phyloP scores from a whole-genome alignment of 2,797 vertebrate species.

The Melopsittacus undulatus region DNA sequence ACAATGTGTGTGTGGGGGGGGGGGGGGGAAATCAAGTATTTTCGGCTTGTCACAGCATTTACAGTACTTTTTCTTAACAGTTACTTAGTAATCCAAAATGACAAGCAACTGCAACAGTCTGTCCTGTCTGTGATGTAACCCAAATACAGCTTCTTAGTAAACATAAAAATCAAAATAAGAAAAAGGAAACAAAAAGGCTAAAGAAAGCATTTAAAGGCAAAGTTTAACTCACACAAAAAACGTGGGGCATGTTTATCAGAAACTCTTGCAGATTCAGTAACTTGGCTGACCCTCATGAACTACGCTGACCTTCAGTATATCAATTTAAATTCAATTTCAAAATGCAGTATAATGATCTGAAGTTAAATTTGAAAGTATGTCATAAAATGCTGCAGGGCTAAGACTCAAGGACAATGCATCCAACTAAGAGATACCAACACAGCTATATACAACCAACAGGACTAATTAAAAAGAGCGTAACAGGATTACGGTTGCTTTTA shows the following conservation, averaged over 20 bases:
- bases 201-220: background rate
- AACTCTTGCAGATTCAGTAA: background rate
- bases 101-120: background rate
- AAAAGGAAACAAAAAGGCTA: background rate
- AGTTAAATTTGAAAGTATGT: background rate
- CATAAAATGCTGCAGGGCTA: background rate
- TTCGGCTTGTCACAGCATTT: background rate
- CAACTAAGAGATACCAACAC: background rate
- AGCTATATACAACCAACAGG: background rate
- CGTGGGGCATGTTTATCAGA: background rate
- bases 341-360: background rate
- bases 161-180: background rate
- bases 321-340: background rate
- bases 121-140: background rate
- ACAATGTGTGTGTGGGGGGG: no score
- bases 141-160: background rate
- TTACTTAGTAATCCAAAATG: background rate
- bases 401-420: background rate
- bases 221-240: background rate
- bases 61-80: background rate
- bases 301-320: background rate
- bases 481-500: background rate
- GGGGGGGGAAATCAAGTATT: background rate
- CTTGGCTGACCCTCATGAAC: background rate
- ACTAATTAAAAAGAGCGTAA: rapidly evolving